phyloP scores from a whole-genome alignment of 2,113 vertebrate genomes.

The Rhinoderma darwinii region DNA sequence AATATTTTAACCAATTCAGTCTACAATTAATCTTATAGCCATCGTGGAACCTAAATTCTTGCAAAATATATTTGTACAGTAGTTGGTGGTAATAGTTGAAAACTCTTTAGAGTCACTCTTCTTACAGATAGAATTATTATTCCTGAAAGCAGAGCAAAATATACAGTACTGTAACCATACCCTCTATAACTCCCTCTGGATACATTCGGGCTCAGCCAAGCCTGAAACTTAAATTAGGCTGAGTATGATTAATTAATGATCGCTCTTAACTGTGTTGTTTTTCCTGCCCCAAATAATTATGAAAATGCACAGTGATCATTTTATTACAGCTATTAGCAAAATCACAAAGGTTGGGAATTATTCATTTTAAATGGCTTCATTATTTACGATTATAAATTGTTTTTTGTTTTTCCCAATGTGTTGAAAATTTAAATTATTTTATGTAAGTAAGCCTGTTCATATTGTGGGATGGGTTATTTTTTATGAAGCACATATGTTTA shows the following conservation, averaged over 20 bases:
- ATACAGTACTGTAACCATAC: background rate
- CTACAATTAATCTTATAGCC: no score
- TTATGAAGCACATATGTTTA: background rate
- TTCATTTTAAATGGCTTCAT: background rate
- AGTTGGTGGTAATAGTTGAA: background rate
- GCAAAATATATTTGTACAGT: no score
- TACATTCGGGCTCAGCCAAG: background rate
- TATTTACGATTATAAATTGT: background rate
- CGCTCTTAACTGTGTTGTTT: background rate
- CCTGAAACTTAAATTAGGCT: background rate
- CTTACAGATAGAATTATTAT: background rate
- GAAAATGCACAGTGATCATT: slow-evolving; percentile 2
- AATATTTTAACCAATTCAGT: no score
- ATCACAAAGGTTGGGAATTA: background rate
- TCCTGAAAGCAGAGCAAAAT: background rate
- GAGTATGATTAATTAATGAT: background rate
- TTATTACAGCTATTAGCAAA: background rate
- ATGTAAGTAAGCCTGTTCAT: background rate
- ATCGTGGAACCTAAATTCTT: no score
- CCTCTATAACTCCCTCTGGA: background rate
- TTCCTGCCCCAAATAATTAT: background rate
- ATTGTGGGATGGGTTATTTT: background rate
- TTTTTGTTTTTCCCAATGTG: background rate
- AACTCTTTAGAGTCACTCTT: background rate
- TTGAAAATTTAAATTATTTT: background rate